Evolutionary conservation across 2,113 vertebrate species (phyloP).

Genomic region (Pholis gunnellus): DNA sequence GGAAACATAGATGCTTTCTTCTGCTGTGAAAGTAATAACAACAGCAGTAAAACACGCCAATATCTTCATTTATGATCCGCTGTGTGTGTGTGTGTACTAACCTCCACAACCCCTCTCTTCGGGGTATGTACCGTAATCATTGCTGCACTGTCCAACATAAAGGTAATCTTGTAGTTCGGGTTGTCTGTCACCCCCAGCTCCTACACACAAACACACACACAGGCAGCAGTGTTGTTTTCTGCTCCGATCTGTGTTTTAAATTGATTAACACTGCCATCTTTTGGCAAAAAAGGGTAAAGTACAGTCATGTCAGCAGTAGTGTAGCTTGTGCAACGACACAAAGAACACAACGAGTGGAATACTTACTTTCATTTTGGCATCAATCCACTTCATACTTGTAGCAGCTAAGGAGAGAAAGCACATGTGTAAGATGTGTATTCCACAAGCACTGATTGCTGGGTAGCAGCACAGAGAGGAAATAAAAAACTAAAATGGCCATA

Average conservation of each 20-base stretch:
- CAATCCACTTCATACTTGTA: slow-evolving; percentile 99
- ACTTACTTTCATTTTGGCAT: slow-evolving; percentile 99
- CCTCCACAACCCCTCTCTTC: slow-evolving; percentile 96
- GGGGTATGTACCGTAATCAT: slow-evolving; percentile 99
- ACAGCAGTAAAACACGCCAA: background rate
- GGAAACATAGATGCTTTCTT: background rate
- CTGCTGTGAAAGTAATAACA: slow-evolving; percentile 1
- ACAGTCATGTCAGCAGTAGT: background rate
- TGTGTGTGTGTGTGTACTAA: slow-evolving; percentile 78
- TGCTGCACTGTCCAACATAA: slow-evolving; percentile 98
- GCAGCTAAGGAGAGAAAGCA: slow-evolving; percentile 87
- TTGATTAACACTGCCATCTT: slow-evolving; percentile 61
- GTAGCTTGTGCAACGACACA: background rate
- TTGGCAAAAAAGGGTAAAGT: slow-evolving; percentile 38
- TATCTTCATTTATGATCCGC: slow-evolving; percentile 2
- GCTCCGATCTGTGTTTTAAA: background rate
- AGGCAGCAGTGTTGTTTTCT: background rate
- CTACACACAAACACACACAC: slow-evolving; percentile 73
- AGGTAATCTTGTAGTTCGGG: slow-evolving; percentile 97
- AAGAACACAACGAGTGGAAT: slow-evolving; percentile 4
- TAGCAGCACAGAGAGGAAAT: background rate
- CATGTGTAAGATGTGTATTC: background rate
- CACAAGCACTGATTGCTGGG: background rate
- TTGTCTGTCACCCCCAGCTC: slow-evolving; percentile 97
- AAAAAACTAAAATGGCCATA: background rate